These are phyloP conservation scores for Criorhina ranunculi DNA, from an alignment of 2,888 invertebrate species.

Conservation along the genomic window DNA sequence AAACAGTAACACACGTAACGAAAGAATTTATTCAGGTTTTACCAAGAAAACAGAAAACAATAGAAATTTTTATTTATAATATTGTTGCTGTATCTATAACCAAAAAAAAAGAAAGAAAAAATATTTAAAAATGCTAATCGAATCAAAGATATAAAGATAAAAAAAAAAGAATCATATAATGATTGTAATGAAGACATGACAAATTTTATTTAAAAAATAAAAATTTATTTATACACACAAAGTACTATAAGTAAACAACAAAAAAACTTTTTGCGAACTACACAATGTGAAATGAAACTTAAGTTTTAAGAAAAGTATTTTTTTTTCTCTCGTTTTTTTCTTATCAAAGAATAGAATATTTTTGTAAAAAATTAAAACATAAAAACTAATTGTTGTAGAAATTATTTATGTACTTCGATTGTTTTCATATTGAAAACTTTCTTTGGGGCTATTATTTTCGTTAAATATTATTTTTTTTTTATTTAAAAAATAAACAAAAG, in stretches of 20 bases:
- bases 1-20: conserved; percentile 39
- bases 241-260: conserved; percentile 34
- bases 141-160: conserved; percentile 55
- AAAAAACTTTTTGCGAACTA: conserved; percentile 24
- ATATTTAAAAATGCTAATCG: conserved; percentile 28
- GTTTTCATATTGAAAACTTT: conserved; percentile 75
- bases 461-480: conserved; percentile 37
- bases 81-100: conserved; percentile 68
- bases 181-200: conserved; percentile 63
- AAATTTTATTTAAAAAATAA: conserved; percentile 69
- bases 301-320: conserved; percentile 61
- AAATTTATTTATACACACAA: conserved; percentile 69
- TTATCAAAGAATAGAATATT: conserved; percentile 46
- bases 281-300: conserved; percentile 21
- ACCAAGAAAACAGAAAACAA: neutral
- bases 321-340: neutral
- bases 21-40: conserved; percentile 69
- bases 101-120: no score
- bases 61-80: conserved; percentile 36
- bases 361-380: conserved; percentile 55
- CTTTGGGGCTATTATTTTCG: conserved; percentile 62
- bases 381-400: conserved; percentile 24
- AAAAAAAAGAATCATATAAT: conserved; percentile 56
- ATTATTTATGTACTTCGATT: conserved; percentile 56
- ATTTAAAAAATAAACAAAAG: conserved; percentile 28